These are phyloP conservation scores for Trachymyrmex septentrionalis DNA, from an alignment of 1,140 invertebrate genomes.

Conservation along the genomic window DNA sequence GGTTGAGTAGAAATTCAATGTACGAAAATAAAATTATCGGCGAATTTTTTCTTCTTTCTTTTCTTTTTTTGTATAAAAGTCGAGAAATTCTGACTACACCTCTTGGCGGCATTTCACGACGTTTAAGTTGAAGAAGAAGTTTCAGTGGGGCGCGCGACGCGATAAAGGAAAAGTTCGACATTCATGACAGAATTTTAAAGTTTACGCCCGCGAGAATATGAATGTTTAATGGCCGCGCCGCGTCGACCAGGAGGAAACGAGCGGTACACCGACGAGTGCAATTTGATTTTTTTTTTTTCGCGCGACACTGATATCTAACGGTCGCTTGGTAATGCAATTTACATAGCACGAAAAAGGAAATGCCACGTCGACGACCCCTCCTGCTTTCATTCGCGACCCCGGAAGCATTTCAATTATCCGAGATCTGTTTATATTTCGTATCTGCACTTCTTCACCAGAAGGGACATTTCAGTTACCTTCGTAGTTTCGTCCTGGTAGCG, in stretches of 20 bases:
- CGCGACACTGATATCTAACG: conserved; percentile 48
- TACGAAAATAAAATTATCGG: conserved; percentile 3
- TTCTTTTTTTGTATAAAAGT: not conserved
- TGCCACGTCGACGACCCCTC: not conserved
- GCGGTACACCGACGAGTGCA: conserved; percentile 47
- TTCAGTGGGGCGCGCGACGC: conserved; percentile 21
- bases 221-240: conserved; percentile 69
- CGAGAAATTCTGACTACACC: not conserved
- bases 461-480: conserved; percentile 20
- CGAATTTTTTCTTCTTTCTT: not conserved
- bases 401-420: conserved; percentile 51
- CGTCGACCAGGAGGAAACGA: conserved; percentile 26
- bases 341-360: conserved; percentile 54
- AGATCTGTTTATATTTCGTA: conserved; percentile 43
- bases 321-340: conserved; percentile 45
- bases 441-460: not conserved
- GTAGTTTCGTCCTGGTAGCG: not conserved
- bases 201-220: conserved; percentile 71
- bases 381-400: not conserved
- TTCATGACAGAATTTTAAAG: conserved; percentile 72
- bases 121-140: conserved; percentile 56
- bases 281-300: conserved; percentile 67
- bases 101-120: conserved; percentile 45
- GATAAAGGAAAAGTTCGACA: conserved; percentile 70
- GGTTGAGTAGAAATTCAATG: not conserved